These are phyloP conservation scores for Drosophila setosimentum DNA, from an alignment of 2,888 invertebrate species.

Conservation along the genomic window DNA sequence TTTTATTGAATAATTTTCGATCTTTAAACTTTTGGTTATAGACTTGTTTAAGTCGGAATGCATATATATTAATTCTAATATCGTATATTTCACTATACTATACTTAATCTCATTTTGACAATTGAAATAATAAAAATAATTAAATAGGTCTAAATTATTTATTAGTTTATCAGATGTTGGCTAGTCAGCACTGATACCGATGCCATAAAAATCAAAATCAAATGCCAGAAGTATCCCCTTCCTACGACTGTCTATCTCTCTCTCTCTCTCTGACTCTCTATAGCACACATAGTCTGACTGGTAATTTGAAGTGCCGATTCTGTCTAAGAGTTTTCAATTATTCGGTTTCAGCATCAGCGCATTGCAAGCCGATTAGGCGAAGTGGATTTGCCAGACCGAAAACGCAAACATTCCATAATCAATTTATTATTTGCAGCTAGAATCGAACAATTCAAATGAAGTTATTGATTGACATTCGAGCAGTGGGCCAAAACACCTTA, in stretches of 20 bases:
- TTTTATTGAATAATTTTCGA: not conserved
- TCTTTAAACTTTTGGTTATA: not conserved
- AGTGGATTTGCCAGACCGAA: slow-evolving; percentile 56
- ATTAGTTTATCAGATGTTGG: not conserved
- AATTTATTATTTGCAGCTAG: not conserved
- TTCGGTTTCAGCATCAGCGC: slow-evolving; percentile 45
- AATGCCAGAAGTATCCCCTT: not conserved
- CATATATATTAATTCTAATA: not conserved
- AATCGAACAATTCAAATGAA: slow-evolving; percentile 26
- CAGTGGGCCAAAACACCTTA: slow-evolving; percentile 30
- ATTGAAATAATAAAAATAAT: too few species aligned
- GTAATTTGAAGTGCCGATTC: slow-evolving; percentile 4
- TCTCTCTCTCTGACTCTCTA: too few species aligned
- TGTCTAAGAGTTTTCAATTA: slow-evolving; percentile 53
- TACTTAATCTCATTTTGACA: not conserved
- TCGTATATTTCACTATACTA: not conserved
- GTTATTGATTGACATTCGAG: slow-evolving; percentile 28
- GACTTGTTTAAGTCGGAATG: not conserved
- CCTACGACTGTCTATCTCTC: not conserved
- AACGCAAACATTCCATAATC: slow-evolving; percentile 19
- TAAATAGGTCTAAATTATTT: not conserved
- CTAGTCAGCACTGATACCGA: too few species aligned
- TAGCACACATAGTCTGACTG: not conserved
- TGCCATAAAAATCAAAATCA: slow-evolving; percentile 2
- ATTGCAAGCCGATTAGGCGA: slow-evolving; percentile 51